Conservation (phyloP, 2,888 invertebrate species). For the Aradus depressus region DNA sequence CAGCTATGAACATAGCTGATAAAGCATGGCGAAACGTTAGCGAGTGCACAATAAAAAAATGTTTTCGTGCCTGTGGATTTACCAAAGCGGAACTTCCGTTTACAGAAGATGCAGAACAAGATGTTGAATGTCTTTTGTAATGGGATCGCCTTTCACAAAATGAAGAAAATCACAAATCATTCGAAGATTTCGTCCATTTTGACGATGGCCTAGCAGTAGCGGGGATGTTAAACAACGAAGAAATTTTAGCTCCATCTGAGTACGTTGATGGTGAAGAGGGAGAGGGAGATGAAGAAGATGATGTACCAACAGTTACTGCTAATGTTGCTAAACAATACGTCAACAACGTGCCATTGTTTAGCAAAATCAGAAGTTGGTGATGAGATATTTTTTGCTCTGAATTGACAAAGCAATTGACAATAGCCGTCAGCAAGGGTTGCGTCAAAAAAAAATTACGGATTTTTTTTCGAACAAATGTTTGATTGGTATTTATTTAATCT, state of each 20-base stretch:
- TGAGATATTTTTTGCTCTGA: not conserved
- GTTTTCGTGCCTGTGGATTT: too few relatives aligned
- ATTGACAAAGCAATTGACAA: not conserved
- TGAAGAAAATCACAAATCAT: not conserved
- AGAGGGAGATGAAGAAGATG: too few relatives aligned
- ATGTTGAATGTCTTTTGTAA: not conserved
- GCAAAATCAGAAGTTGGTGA: not conserved
- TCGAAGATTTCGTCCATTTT: not conserved
- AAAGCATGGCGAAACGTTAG: slow-evolving; percentile 5
- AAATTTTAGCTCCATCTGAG: not conserved
- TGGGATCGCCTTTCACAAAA: not conserved
- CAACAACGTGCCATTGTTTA: not conserved
- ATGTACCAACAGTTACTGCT: too few relatives aligned
- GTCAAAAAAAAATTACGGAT: too few relatives aligned
- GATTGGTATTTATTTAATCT: too few relatives aligned
- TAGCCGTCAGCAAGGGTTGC: not conserved
- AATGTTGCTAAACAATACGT: too few relatives aligned
- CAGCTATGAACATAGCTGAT: not conserved
- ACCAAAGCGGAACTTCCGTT: too few relatives aligned
- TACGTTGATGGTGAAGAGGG: not conserved
- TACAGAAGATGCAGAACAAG: not conserved
- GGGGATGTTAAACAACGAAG: not conserved
- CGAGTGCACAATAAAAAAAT: not conserved
- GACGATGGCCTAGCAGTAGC: not conserved
- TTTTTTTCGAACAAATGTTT: too few relatives aligned